Base-by-base conservation (phyloP, 2,888 invertebrate species). In the Orgyia antiqua region DNA sequence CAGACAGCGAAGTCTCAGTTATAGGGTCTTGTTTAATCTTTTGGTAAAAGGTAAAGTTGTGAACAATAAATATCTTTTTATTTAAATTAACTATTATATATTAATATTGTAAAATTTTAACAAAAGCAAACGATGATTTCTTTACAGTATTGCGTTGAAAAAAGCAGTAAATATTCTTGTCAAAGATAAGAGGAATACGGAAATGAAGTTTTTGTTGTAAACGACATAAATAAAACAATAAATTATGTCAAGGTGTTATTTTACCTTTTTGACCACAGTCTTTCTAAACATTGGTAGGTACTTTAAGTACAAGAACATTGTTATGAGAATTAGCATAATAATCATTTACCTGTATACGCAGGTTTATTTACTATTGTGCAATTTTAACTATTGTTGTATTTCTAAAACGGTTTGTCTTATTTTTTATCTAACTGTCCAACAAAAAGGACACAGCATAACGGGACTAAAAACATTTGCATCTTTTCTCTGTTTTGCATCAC, bases 161-260 rank as follows among this genome's bases (percentile, higher is more conserved):
- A 45, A 57, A 45, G 69, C 56, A 58, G 68, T 78, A 79, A 78
- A 77, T 80, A 70, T 51, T 42, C 52, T 31, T 71, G 74, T 76
- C 76, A 62, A 68, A 70, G 80, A 83, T 82, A 82, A 68, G 67
- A 54, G 51, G 71, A 76, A 82, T 76, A 80, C 77, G 83, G 83
- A 86, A 83, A 84, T 68, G 68, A 65, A 74, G 74, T 80, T 86
- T 84, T 84, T 84, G 80, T 83, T 73, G 69, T 68, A 64, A 72
- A 61, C 36, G 58, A 65, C 55, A 58, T 68, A 77, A 57, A 80
- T 69, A 77, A 67, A 63, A 62, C 68, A 64, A 79, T 86, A 86
- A 82, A 86, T 84, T 74, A 83, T 67, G 61, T 60, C 75, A 82
- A 84, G 83, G 82, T 83, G 84, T 74, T 72, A 68, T 68, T 66